Conservation (phyloP, 2,888 invertebrate genomes). For the Dioctria linearis region DNA sequence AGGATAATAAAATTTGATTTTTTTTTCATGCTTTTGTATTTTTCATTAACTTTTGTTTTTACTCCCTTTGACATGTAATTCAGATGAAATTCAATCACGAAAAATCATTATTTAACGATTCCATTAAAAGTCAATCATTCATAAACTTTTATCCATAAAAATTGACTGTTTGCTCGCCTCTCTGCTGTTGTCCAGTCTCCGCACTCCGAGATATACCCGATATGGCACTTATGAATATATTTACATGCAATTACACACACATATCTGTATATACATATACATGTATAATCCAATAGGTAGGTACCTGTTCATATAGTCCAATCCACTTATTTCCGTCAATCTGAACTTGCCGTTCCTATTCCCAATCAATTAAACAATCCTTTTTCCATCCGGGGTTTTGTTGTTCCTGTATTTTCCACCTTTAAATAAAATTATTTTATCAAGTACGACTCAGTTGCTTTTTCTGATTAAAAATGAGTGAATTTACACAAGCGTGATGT, state of each 20-base stretch:
- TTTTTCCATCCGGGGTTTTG: neutral
- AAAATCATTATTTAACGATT: conserved; percentile 13
- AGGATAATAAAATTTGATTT: neutral
- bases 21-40: neutral
- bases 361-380: conserved; percentile 8
- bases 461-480: no score
- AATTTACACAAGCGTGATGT: no score
- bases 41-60: conserved; percentile 5
- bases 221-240: neutral
- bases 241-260: neutral
- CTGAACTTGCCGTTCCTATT: neutral
- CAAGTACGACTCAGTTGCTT: neutral
- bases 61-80: conserved; percentile 5
- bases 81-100: conserved; percentile 13
- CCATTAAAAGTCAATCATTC: conserved; percentile 10
- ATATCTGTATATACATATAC: neutral
- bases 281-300: neutral
- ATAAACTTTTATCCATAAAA: conserved; percentile 6
- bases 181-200: no score
- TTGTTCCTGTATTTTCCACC: neutral
- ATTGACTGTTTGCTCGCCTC: neutral
- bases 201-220: neutral
- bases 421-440: conserved; percentile 6
- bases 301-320: neutral
- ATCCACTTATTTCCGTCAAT: neutral